A percentile compares a stretch with the other conserved stretches of the same genome.
phyloP scores from a whole-genome alignment of 2,888 invertebrate species.

The Nephrotoma appendiculata region DNA sequence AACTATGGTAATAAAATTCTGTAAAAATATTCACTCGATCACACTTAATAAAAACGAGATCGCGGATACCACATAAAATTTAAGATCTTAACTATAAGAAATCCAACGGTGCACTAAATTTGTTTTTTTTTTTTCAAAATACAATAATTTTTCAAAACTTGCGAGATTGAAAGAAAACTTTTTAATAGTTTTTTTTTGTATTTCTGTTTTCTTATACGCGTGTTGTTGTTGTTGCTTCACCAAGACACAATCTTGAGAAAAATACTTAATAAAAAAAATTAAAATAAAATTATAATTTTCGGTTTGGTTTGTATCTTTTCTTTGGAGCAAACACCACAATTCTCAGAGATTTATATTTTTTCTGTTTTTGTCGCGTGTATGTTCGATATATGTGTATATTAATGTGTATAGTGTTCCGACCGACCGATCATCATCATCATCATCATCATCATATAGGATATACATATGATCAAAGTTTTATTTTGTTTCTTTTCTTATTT shows the following conservation, averaged over 20 bases:
- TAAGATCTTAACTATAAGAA: constrained; percentile 1
- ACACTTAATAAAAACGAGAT: background rate
- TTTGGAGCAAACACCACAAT: background rate
- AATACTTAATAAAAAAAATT: background rate
- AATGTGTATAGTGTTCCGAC: background rate
- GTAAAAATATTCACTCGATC: background rate
- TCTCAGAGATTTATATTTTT: constrained; percentile 3
- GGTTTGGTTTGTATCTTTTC: background rate
- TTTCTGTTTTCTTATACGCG: background rate
- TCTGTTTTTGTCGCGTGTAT: constrained; percentile 1
- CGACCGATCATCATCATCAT: background rate
- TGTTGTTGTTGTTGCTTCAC: background rate
- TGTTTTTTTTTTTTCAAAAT: background rate
- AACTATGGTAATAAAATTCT: background rate
- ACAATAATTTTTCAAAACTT: background rate
- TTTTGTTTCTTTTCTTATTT: background rate
- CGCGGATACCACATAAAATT: background rate
- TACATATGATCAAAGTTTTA: background rate
- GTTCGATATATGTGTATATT: background rate
- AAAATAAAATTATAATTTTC: background rate
- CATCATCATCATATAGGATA: background rate
- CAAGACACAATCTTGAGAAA: background rate
- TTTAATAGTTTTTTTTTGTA: background rate
- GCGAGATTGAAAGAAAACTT: background rate
- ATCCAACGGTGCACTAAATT: constrained; percentile 5